Percentiles rank a stretch among this genome's conserved stretches.
These are phyloP conservation scores for Drosophila maculinotata DNA, from an alignment of 2,888 invertebrate species.

Conservation along the genomic window DNA sequence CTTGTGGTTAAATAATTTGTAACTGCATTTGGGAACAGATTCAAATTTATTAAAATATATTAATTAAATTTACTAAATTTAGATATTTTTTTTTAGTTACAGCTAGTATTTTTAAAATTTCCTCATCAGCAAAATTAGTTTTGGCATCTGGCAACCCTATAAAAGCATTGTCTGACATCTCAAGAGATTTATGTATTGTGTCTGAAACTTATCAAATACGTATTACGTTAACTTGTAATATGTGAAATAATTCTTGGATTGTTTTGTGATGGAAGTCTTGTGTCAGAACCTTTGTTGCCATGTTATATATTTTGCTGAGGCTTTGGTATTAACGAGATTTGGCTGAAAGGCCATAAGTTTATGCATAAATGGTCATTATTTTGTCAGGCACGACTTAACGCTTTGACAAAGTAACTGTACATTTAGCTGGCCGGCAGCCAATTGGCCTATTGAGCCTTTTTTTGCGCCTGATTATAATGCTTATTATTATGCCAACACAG, in stretches of 20 bases:
- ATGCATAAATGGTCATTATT: conserved; percentile 68
- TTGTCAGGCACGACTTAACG: conserved; percentile 71
- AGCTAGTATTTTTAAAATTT: too few species aligned
- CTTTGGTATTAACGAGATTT: conserved; percentile 39
- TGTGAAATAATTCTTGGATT: not conserved
- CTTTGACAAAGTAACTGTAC: conserved; percentile 69
- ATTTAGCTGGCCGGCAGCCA: conserved; percentile 69
- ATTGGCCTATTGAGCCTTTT: conserved; percentile 73
- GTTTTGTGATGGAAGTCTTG: conserved; percentile 5
- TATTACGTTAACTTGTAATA: not conserved
- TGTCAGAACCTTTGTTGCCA: conserved; percentile 4
- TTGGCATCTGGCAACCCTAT: too few species aligned
- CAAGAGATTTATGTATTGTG: too few species aligned
- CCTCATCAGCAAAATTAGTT: too few species aligned
- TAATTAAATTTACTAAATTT: too few species aligned
- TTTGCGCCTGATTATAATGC: conserved; percentile 76
- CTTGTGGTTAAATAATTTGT: too few species aligned
- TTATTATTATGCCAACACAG: conserved; percentile 72
- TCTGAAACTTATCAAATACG: too few species aligned
- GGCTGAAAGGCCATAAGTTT: conserved; percentile 48
- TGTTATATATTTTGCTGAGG: conserved; percentile 3
- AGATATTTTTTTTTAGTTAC: too few species aligned
- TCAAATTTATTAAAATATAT: too few species aligned
- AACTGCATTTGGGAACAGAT: too few species aligned
- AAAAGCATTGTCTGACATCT: too few species aligned